Percentiles rank a stretch among this genome's conserved stretches.
These are phyloP conservation scores for Ferdinandea cuprea DNA, from an alignment of 2,888 invertebrate species.

Conservation along the genomic window DNA sequence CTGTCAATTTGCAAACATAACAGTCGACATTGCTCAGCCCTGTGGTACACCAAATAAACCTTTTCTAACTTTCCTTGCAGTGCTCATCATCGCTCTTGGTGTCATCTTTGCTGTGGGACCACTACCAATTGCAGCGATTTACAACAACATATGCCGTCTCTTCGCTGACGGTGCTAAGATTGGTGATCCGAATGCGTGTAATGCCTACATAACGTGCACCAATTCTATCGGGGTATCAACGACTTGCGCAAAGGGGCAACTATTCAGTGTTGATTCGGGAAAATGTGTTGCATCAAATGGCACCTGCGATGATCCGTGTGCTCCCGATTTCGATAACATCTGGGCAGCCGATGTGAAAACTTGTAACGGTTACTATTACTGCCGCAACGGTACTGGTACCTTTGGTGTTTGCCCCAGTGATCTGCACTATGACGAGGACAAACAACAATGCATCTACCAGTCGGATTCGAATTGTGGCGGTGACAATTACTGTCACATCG, in stretches of 20 bases:
- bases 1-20: too few relatives aligned
- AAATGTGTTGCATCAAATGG: constrained; percentile 37
- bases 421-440: constrained; percentile 75
- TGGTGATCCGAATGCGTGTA: constrained; percentile 79
- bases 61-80: too few relatives aligned
- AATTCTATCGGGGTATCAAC: constrained; percentile 75
- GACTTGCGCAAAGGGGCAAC: constrained; percentile 66
- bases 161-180: constrained; percentile 77
- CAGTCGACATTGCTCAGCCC: too few relatives aligned
- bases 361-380: constrained; percentile 77
- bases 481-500: constrained; percentile 76
- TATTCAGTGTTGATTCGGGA: constrained; percentile 69
- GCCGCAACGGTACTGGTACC: constrained; percentile 25
- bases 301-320: constrained; percentile 79
- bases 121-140: constrained; percentile 14
- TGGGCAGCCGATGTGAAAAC: constrained; percentile 77
- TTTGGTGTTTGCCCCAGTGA: constrained; percentile 66
- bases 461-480: constrained; percentile 73
- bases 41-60: too few relatives aligned
- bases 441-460: constrained; percentile 75
- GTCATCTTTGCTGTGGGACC: constrained; percentile 6
- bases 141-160: constrained; percentile 77
- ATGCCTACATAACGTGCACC: constrained; percentile 77
- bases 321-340: constrained; percentile 35
- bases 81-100: background rate